Evolutionary conservation across 2,888 invertebrate species (phyloP), one percentile per base, ranked within the genome.

Genomic region (Leptinotarsa juncta): DNA sequence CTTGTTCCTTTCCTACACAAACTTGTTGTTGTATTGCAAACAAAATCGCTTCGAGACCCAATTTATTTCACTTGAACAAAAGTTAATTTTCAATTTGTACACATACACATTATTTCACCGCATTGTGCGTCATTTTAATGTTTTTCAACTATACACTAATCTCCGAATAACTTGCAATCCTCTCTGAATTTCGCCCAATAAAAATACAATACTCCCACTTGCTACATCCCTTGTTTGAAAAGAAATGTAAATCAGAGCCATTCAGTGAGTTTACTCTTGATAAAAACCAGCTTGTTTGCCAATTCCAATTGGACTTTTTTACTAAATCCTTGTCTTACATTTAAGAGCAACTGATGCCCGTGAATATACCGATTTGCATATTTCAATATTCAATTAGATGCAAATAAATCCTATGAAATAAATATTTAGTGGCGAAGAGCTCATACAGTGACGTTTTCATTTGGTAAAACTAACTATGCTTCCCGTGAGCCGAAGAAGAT

Each of bases 311-410:
- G 55, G 42, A 42, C 23, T 55, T 48, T 69, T 57, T 67, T 67
- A 50, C 53, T 5, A 55, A 60, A 72, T 73, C 65, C 67, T 67
- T 76, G 75, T 76, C 67, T 70, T 70, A 70, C 70, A 76, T 73
- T 67, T 51, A 68, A 77, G 26, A 69, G 74, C 71, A 71, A 74
- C 76, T 73, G 76, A 76, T 74, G 71, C 75, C 62, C 60, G 53
- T 53, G 76, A 74, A 76, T 57, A 75, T 71, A 70, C 55, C 72
- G 68, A 78, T 78, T 78, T 78, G 42, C 76, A 78, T 78, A 76
- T 78, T 78, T 78, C 75, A 78, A 78, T 78, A 78, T 78, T 74
- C 78, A 76, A 78, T 78, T 76, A 76, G 74, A 76, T 76, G 78
- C 76, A 78, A 78, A 78, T 76, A 75, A 74, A 76, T 69, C 70